phyloP scores from a whole-genome alignment of 2,888 invertebrate species.

The Drosophila borealis region DNA sequence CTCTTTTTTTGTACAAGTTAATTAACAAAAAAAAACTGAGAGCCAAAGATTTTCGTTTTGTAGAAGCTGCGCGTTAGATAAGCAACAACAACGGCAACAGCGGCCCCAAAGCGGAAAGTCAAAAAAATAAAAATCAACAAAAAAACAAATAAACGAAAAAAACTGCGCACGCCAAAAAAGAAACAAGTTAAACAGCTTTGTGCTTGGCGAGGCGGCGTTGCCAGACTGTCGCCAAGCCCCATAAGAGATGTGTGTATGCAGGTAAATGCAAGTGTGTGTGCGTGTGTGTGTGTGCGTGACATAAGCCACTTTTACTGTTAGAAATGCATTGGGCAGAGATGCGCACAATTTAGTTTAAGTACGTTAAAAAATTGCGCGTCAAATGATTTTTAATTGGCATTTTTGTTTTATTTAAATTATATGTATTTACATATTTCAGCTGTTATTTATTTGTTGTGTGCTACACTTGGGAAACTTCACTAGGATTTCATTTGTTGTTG shows the following conservation, averaged over 20 bases:
- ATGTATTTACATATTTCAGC: constrained; percentile 59
- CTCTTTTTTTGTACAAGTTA: constrained; percentile 61
- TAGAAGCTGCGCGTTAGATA: constrained; percentile 61
- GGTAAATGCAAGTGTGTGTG: constrained; percentile 34
- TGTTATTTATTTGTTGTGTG: constrained; percentile 25
- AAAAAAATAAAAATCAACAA: constrained; percentile 45
- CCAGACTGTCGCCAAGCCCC: constrained; percentile 61
- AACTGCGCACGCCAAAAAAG: constrained; percentile 77
- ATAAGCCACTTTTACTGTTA: constrained; percentile 79
- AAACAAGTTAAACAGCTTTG: constrained; percentile 78
- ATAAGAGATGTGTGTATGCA: constrained; percentile 25
- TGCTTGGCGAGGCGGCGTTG: constrained; percentile 56
- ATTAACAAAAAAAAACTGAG: constrained; percentile 53
- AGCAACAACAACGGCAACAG: constrained; percentile 42
- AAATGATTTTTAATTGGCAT: constrained; percentile 45
- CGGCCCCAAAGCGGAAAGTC: constrained; percentile 55
- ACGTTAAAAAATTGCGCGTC: constrained; percentile 37
- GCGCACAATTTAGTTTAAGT: constrained; percentile 44
- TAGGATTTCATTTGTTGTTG: constrained; percentile 38
- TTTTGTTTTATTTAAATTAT: constrained; percentile 32
- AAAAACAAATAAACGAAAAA: constrained; percentile 45
- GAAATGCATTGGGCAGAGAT: constrained; percentile 67
- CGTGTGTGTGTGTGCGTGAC: constrained; percentile 58
- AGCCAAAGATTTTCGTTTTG: constrained; percentile 37
- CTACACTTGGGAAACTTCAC: constrained; percentile 51